Conservation (phyloP, 2,888 invertebrate genomes). For the Tinea semifulvella region DNA sequence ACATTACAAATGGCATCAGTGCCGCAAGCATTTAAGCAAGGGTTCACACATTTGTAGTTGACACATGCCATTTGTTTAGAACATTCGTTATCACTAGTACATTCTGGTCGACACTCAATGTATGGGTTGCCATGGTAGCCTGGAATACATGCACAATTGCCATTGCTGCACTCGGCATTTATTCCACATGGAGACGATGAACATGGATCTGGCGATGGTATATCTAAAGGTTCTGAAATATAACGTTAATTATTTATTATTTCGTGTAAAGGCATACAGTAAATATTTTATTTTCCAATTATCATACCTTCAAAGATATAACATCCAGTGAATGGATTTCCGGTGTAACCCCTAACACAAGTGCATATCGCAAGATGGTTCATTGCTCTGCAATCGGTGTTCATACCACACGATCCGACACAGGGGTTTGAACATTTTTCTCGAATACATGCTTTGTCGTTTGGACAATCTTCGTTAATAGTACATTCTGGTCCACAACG, state of each 20-base stretch:
- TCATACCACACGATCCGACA: slow-evolving; percentile 73
- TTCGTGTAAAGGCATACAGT: no score
- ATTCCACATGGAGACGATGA: slow-evolving; percentile 71
- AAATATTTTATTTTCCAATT: background rate
- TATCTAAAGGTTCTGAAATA: slow-evolving; percentile 29
- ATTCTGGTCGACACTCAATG: slow-evolving; percentile 79
- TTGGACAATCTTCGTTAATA: slow-evolving; percentile 78
- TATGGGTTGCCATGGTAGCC: slow-evolving; percentile 74
- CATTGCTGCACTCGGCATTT: slow-evolving; percentile 67
- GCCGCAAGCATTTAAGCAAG: slow-evolving; percentile 78
- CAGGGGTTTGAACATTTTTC: slow-evolving; percentile 81
- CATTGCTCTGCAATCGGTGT: slow-evolving; percentile 74
- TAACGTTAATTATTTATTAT: no score
- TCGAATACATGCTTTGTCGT: slow-evolving; percentile 75
- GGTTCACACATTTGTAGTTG: slow-evolving; percentile 77
- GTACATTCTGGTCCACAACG: slow-evolving; percentile 80
- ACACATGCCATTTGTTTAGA: slow-evolving; percentile 74
- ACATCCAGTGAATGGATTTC: slow-evolving; percentile 75
- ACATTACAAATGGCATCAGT: slow-evolving; percentile 76
- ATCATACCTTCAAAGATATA: slow-evolving; percentile 36
- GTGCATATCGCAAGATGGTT: slow-evolving; percentile 82
- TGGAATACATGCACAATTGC: slow-evolving; percentile 68
- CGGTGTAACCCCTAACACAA: slow-evolving; percentile 72
- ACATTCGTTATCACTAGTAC: slow-evolving; percentile 78
- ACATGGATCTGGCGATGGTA: slow-evolving; percentile 60